phyloP scores from a whole-genome alignment of 2,888 invertebrate genomes.

The Hyalella azteca region DNA sequence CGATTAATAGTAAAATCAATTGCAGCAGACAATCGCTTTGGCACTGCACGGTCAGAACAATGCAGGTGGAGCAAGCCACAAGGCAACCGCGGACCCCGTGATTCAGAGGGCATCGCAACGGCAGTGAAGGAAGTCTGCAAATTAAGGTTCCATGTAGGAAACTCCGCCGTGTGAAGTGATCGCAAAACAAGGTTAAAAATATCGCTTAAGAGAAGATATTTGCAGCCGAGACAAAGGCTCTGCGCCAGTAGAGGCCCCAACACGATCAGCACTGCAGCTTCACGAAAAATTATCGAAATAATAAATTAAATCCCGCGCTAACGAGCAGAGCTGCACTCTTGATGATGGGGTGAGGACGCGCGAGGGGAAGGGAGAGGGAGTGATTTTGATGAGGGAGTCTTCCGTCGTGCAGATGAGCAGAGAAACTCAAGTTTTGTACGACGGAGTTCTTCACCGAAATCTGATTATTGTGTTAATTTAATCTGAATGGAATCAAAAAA shows the following conservation, averaged over 20 bases:
- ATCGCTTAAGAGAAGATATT: no score
- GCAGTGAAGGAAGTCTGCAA: not conserved
- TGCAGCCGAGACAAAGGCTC: not conserved
- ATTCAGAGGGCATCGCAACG: no score
- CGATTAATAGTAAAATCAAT: no score
- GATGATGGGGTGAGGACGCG: not conserved
- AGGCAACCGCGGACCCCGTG: no score
- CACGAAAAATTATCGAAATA: not conserved
- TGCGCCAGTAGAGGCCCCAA: not conserved
- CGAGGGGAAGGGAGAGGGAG: not conserved
- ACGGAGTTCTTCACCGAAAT: no score
- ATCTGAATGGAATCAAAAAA: not conserved
- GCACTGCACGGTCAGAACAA: no score
- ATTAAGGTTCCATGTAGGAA: not conserved
- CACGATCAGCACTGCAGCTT: not conserved
- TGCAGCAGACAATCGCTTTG: no score
- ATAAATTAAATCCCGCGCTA: constrained; percentile 18
- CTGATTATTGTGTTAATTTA: no score
- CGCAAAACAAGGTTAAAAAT: no score
- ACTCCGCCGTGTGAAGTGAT: no score
- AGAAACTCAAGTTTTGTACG: no score
- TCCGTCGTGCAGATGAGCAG: not conserved
- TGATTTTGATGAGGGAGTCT: not conserved
- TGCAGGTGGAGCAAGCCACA: no score
- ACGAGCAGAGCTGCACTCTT: constrained; percentile 29